Conservation (phyloP, 2,797 vertebrate genomes). For the Poecilia gillii region DNA sequence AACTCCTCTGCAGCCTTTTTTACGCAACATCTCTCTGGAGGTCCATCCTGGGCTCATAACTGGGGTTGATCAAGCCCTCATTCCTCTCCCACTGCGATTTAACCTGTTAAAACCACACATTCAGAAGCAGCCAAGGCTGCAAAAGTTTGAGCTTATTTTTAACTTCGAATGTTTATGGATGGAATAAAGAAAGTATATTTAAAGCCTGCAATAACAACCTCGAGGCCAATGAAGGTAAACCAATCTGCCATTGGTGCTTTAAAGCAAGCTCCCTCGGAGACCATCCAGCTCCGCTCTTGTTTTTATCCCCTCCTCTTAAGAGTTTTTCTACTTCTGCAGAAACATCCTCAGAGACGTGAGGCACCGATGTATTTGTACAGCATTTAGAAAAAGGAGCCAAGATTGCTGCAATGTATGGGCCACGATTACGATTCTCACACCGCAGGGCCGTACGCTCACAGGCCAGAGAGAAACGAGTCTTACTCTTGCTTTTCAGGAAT, state of each 20-base stretch:
- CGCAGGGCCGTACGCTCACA: slow-evolving; percentile 58
- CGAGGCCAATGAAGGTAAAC: slow-evolving; percentile 44
- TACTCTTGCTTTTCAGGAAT: slow-evolving; percentile 47
- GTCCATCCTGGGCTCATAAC: slow-evolving; percentile 18
- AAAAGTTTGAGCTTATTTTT: slow-evolving; percentile 62
- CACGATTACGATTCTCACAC: slow-evolving; percentile 74
- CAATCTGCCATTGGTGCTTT: slow-evolving; percentile 50
- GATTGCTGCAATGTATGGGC: slow-evolving; percentile 37
- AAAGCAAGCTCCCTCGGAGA: slow-evolving; percentile 60
- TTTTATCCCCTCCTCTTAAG: slow-evolving; percentile 33
- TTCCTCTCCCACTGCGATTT: slow-evolving; percentile 20
- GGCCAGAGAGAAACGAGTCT: slow-evolving; percentile 39
- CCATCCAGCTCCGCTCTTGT: slow-evolving; percentile 42
- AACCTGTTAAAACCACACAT: slow-evolving; percentile 41
- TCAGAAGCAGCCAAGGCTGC: background rate
- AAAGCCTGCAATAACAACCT: slow-evolving; percentile 53
- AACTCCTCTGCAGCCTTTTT: slow-evolving; percentile 32
- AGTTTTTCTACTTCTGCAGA: slow-evolving; percentile 46
- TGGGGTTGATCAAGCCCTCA: slow-evolving; percentile 24
- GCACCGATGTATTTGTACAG: slow-evolving; percentile 68
- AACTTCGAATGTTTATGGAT: slow-evolving; percentile 53
- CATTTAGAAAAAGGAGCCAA: slow-evolving; percentile 56
- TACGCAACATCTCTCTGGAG: slow-evolving; percentile 12
- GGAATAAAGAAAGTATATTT: slow-evolving; percentile 61
- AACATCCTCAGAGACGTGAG: slow-evolving; percentile 51